Evolutionary conservation across 2,888 invertebrate species (phyloP), one percentile per base, ranked within the genome.

Genomic region (Meiosimyza platycephala): DNA sequence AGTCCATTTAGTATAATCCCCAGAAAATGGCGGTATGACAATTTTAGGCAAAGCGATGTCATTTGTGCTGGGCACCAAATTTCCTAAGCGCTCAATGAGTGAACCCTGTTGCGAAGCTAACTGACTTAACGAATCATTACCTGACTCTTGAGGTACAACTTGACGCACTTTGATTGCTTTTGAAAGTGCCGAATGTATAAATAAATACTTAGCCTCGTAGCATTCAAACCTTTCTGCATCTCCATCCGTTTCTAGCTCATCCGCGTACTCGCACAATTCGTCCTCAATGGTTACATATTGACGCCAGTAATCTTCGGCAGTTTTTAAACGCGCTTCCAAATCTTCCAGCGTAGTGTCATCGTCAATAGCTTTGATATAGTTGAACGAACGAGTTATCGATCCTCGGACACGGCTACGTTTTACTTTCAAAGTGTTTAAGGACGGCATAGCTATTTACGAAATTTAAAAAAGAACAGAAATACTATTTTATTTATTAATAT

Each of bases 11-110:
- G 48, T 51, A 28, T 71, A 71, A 12, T 71, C 64, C 1, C 65
- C 71, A 52, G 52, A 66, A 66, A 66, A 66, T n/a, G 54, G 65
- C 16, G 65, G 65, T 28, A 66, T 66, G n/a, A 54, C n/a, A 54
- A 54, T 54, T 15, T 66, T 66, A 6, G 51, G 65, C 51, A 40
- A 33, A 18, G 52, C 22, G 9, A 54, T 54, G 15, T 52, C 52
- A 28, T 52, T 66, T n/a, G 13, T 15, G 33, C 11, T 55, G 11
- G 55, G 55, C 22, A 22, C 5, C 9, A 22, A 9, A 4, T 18
- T 18, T 55, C 9, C 55, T 55, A 18, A 55, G 11, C 55, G 18
- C 22, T 66, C n/a, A 40, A 40, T 40, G 40, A 40, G 40, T 40
- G 7, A 3, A 40, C 1, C 6, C 16, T 63, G 47, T 6, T 9